Evolutionary conservation across 2,113 vertebrate genomes (phyloP).

Genomic region (Scatophagus argus): DNA sequence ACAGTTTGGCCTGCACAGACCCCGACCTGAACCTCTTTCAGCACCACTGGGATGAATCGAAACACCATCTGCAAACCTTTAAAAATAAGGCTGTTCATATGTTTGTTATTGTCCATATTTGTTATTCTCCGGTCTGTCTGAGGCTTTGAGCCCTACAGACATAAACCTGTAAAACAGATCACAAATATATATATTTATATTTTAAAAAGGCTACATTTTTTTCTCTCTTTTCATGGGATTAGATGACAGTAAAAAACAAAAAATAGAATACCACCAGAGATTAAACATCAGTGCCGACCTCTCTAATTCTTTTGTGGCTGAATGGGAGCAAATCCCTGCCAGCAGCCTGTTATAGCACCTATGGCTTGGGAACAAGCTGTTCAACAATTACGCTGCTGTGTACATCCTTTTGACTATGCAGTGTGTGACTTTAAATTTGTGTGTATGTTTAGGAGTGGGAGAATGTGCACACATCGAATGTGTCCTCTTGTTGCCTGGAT

Average conservation of each 20-base stretch:
- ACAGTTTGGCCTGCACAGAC: background rate
- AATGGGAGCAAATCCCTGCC: background rate
- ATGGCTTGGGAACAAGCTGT: background rate
- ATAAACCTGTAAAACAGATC: background rate
- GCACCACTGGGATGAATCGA: background rate
- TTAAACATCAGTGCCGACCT: background rate
- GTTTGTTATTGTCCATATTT: constrained; percentile 2
- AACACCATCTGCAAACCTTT: background rate
- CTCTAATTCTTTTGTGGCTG: background rate
- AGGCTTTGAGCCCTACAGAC: background rate
- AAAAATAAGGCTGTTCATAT: background rate
- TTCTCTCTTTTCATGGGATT: background rate
- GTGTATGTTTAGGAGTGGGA: background rate
- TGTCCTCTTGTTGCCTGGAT: background rate
- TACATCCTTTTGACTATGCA: background rate
- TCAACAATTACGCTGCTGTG: background rate
- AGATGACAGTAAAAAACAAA: background rate
- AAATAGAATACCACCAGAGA: background rate
- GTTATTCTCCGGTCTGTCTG: background rate
- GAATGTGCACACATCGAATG: background rate
- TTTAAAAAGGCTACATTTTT: background rate
- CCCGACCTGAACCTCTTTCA: background rate
- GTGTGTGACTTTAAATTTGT: background rate
- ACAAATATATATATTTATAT: background rate
- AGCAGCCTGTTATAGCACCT: background rate